Conservation (phyloP, 2,888 invertebrate genomes). For the Rhingia rostrata region DNA sequence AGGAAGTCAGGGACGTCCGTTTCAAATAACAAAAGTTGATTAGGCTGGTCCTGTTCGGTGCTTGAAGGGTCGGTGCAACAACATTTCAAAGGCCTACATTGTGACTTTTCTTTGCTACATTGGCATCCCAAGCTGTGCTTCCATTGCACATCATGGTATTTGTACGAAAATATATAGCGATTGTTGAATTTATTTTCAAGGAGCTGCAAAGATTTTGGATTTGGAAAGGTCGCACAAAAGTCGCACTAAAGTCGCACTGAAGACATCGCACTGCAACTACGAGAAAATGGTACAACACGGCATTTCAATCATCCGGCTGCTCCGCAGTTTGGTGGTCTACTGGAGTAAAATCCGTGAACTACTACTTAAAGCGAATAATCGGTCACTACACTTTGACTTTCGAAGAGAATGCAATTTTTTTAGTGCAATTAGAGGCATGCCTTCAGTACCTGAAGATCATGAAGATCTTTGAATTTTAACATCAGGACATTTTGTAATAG, state of each 20-base stretch:
- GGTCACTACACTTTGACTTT: no score
- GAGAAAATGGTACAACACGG: no score
- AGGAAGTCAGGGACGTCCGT: not conserved
- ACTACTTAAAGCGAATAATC: no score
- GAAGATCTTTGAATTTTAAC: not conserved
- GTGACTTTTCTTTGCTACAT: no score
- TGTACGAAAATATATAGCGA: not conserved
- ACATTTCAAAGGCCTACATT: no score
- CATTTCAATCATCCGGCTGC: not conserved
- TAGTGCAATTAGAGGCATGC: no score
- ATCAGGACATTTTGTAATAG: not conserved
- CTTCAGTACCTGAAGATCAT: no score
- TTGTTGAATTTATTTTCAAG: slow-evolving; percentile 1
- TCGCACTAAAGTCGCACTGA: not conserved
- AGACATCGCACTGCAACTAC: not conserved
- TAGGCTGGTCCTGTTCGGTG: not conserved
- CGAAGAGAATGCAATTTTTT: no score
- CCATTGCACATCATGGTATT: not conserved
- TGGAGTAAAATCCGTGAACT: not conserved
- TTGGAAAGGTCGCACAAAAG: not conserved
- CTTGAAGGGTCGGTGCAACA: not conserved
- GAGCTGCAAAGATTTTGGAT: not conserved
- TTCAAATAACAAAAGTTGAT: not conserved
- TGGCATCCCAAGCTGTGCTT: no score
- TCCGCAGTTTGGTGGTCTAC: not conserved